Base-by-base conservation (phyloP, 2,888 invertebrate species). In the Clepsis dumicolana region DNA sequence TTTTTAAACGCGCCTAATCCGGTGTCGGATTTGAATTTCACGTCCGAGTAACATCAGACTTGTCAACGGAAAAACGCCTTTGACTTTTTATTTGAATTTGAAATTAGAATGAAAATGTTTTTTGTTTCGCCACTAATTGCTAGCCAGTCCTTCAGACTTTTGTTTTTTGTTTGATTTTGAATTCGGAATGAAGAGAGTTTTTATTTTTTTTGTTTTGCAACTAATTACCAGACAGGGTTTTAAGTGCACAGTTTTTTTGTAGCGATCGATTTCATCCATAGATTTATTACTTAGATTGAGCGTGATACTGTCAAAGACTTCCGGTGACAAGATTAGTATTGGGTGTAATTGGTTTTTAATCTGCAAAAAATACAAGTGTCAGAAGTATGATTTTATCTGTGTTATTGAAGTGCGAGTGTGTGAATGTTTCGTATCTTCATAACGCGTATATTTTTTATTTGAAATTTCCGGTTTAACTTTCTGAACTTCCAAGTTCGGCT, bases 1-100 rank as follows among this genome's bases (percentile, higher is more conserved):
- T 77, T 73, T 77, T 76, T 76, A 71, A 76, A 77, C 67, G 57
- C 56, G 57, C 62, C 67, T 67, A 67, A 67, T 67, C 57, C 50
- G 56, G 48, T 67, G 67, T 62, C 67, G 62, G 67, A 54, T 66
- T 67, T 67, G 56, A 56, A 67, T 67, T 67, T 67, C 62, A 67
- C 67, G 56, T 50, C 62, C 56, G 66, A 62, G 56, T 16, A 7
- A 56, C 59, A 59, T 41, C 67, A 25, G 38, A 48, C 62, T 65
- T 67, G 67, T 67, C 67, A 27, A 27, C 50, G 64, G 52, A 53
- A 68, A 68, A 64, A 59, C 53, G 41, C 53, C 52, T 68, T 48
- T 35, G 53, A 24, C 41, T 60, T 54, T 61, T 18, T 54, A 54
- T 54, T 66, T 44, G 44, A 62, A 56, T 56, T 61, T 62, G 54